Evolutionary conservation across 30 jellyfish, hydroid and myxozoan species (phyloP), one percentile per base, ranked within the genome.

Genomic region (Pelagia noctiluca): DNA sequence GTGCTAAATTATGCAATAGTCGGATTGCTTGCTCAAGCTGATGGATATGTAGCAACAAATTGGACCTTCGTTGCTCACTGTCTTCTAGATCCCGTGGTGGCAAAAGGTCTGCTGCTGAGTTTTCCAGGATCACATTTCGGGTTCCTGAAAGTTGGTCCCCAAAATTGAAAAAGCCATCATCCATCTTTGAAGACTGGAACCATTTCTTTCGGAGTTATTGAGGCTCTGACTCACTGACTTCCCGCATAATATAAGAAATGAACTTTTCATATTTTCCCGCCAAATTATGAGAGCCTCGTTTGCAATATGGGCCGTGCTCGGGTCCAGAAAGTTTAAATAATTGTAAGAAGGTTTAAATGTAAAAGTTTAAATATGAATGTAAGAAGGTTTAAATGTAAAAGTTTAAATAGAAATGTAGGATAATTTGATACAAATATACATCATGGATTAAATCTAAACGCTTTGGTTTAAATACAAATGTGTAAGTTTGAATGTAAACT

Each of bases 81-180:
- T n/a, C n/a, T n/a, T n/a, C n/a, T 38, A 50, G 77, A 76, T 34
- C 31, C 35, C 88, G 31, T 76, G 75, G 16, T 50, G 67, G 88
- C 88, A 35, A 50, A 76, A 29, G 78, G 88, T 76, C 78, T 76
- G 78, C 88, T 54, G 88, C 78, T 50, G 88, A 32, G 78, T 38
- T 50, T 52, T 50, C 63, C 53, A 32, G 88, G 18, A 76, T 76
- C 53, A 60, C 50, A 64, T 38, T 61, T 57, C 19, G 89, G 89
- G 71, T 60, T 57, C 71, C 89, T 78, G 63, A 28, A 35, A 78
- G 81, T 78, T 78, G 76, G 63, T 78, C 72, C 38, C 89, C 80
- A 38, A 78, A 78, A 78, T 62, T 61, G 24, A 78, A 12, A 62
- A n/a, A 8, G 31, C 75, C 89, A 48, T 62, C 65, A 61, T 38